phyloP scores from a whole-genome alignment of 2,888 invertebrate species.

The Ectemnius lituratus region DNA sequence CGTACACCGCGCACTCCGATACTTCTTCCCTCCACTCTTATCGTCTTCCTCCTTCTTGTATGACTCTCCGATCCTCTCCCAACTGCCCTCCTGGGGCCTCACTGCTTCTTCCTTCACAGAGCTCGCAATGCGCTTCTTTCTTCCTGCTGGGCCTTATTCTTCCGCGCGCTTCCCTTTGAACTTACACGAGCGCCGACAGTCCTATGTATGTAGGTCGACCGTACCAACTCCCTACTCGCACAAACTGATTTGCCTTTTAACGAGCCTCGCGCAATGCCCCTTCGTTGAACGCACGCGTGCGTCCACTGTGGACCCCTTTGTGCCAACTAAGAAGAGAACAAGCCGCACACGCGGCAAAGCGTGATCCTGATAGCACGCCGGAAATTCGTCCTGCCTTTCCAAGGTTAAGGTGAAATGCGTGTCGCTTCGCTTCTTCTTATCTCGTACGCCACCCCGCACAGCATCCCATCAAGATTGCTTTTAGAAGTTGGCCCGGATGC shows the following conservation, averaged over 20 bases:
- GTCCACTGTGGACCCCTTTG: not conserved
- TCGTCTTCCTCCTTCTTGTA: not conserved
- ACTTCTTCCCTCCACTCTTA: slow-evolving; percentile 31
- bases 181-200: slow-evolving; percentile 37
- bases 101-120: too few relatives aligned
- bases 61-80: too few relatives aligned
- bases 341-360: too few relatives aligned
- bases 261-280: slow-evolving; percentile 15
- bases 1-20: too few relatives aligned
- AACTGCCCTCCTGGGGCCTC: too few relatives aligned
- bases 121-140: too few relatives aligned
- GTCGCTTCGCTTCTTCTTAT: slow-evolving; percentile 7
- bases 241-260: slow-evolving; percentile 26
- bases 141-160: slow-evolving; percentile 7
- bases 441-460: not conserved
- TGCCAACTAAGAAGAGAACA: not conserved
- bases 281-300: too few relatives aligned
- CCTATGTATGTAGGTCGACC: not conserved
- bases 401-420: slow-evolving; percentile 6
- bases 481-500: too few relatives aligned
- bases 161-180: slow-evolving; percentile 34
- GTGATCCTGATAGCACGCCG: slow-evolving; percentile 12
- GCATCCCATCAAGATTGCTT: too few relatives aligned
- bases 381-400: slow-evolving; percentile 27
- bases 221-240: not conserved